A percentile compares a stretch with the other conserved stretches of the same genome.
phyloP scores from a whole-genome alignment of 1,140 invertebrate species.

The Drosophila pruinosa region DNA sequence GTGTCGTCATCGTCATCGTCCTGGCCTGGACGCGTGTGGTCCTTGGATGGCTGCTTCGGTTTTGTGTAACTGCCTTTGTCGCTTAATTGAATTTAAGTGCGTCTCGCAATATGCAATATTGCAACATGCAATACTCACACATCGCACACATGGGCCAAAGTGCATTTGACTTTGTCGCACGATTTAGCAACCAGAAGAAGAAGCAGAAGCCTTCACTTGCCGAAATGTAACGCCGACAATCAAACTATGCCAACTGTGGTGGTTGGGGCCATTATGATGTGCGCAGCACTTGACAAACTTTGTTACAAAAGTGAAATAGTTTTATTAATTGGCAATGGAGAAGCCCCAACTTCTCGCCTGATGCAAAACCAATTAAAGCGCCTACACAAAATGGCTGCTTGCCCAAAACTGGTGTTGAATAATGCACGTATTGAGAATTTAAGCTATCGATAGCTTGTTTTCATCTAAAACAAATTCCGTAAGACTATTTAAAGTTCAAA shows the following conservation, averaged over 20 bases:
- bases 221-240: conserved; percentile 20
- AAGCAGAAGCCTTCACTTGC: background rate
- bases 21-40: conserved; percentile 45
- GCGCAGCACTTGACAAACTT: conserved; percentile 36
- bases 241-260: conserved; percentile 22
- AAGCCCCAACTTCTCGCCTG: conserved; percentile 6
- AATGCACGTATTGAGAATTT: background rate
- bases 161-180: conserved; percentile 71
- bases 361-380: conserved; percentile 4
- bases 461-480: too few relatives aligned
- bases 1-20: conserved; percentile 9
- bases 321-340: conserved; percentile 56
- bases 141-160: conserved; percentile 25
- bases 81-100: conserved; percentile 80
- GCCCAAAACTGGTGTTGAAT: background rate
- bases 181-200: conserved; percentile 33
- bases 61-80: conserved; percentile 69
- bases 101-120: conserved; percentile 78
- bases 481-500: too few relatives aligned
- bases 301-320: conserved; percentile 53
- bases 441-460: background rate
- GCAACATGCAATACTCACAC: conserved; percentile 55
- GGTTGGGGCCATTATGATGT: background rate
- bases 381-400: background rate
- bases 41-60: conserved; percentile 35